Evolutionary conservation across 2,113 vertebrate genomes (phyloP).

Genomic region (Laticauda colubrina): DNA sequence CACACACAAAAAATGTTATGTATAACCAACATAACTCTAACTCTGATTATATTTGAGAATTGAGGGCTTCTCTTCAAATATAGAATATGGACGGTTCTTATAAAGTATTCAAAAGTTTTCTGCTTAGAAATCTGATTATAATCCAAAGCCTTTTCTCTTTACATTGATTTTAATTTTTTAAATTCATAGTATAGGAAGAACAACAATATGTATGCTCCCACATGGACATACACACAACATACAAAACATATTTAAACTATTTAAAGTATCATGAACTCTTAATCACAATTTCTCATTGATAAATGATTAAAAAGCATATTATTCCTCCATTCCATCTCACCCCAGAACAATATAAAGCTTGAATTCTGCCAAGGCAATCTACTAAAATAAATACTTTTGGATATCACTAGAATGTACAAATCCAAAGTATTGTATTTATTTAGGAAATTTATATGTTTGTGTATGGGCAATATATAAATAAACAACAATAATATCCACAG

Average conservation of each 20-base stretch:
- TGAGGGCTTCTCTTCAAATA: slow-evolving; percentile 13
- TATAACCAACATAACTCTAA: slow-evolving; percentile 29
- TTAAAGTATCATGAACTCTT: neutral
- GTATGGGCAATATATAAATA: neutral
- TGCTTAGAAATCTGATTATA: neutral
- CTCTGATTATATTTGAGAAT: slow-evolving; percentile 11
- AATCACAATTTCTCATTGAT: neutral
- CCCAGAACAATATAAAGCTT: neutral
- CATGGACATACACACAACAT: neutral
- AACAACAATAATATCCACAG: neutral
- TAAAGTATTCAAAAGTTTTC: neutral
- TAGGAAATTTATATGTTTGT: neutral
- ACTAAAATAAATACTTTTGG: neutral
- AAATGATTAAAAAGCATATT: neutral
- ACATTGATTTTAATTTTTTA: neutral
- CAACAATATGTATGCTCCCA: neutral
- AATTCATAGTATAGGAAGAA: neutral
- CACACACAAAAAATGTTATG: neutral
- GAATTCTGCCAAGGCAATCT: neutral
- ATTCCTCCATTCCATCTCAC: neutral
- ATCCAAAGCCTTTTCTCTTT: neutral
- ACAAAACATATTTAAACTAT: neutral
- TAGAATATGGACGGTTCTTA: slow-evolving; percentile 21
- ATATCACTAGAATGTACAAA: neutral
- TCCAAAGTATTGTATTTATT: neutral